Evolutionary conservation across 2,113 vertebrate species (phyloP).

Genomic region (Miniopterus natalensis): DNA sequence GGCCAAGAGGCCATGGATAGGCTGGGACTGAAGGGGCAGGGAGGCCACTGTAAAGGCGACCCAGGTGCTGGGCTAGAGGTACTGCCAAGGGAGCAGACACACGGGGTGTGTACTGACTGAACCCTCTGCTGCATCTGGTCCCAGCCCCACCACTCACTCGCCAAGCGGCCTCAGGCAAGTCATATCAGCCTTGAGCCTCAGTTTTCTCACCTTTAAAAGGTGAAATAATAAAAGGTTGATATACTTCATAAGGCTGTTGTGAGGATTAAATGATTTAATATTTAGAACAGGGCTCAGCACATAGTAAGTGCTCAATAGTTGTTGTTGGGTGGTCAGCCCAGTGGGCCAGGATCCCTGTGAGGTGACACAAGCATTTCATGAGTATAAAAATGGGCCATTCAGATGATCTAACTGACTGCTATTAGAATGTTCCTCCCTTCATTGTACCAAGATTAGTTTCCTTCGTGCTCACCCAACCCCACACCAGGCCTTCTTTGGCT

Average conservation of each 20-base stretch:
- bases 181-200: background rate
- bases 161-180: slow-evolving; percentile 1
- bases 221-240: background rate
- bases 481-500: background rate
- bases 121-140: rapidly evolving
- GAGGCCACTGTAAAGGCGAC: background rate
- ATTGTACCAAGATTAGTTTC: background rate
- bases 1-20: background rate
- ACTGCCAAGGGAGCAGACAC: background rate
- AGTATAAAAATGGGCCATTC: background rate
- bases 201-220: background rate
- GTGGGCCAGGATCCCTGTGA: background rate
- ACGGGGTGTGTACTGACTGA: rapidly evolving
- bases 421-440: background rate
- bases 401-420: background rate
- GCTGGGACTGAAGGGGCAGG: background rate
- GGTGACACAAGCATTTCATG: background rate
- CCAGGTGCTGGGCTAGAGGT: rapidly evolving
- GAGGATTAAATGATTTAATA: background rate
- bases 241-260: background rate
- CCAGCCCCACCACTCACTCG: background rate
- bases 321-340: rapidly evolving
- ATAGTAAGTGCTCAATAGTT: background rate
- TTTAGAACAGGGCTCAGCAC: background rate
- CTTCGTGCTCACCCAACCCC: background rate